phyloP scores from a whole-genome alignment of 2,113 vertebrate genomes.

The Ammodytes dubius region DNA sequence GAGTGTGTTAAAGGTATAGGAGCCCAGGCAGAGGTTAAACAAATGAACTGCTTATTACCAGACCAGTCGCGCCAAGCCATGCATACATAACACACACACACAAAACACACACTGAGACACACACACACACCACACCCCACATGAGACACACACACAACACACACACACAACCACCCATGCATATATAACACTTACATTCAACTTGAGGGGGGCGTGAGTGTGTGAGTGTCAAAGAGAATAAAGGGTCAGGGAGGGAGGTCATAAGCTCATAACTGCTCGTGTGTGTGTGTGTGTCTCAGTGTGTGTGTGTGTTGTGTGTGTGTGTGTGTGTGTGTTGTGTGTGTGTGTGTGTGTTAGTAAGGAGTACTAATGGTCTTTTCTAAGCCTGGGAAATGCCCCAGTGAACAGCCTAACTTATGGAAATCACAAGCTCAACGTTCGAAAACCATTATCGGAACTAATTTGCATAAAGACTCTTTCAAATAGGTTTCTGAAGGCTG shows the following conservation, averaged over 20 bases:
- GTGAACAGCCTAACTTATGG: constrained; percentile 90
- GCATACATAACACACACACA: constrained; percentile 75
- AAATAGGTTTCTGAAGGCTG: constrained; percentile 74
- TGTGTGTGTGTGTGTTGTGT: constrained; percentile 62
- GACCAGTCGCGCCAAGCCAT: constrained; percentile 55
- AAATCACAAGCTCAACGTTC: constrained; percentile 85
- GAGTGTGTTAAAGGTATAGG: constrained; percentile 15
- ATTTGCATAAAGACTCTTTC: constrained; percentile 89
- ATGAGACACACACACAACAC: no score
- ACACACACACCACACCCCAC: no score
- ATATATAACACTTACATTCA: constrained; percentile 73
- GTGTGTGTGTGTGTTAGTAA: constrained; percentile 57
- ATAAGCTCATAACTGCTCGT: constrained; percentile 52
- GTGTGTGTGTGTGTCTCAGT: constrained; percentile 70
- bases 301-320: constrained; percentile 67
- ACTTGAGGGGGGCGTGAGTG: constrained; percentile 35
- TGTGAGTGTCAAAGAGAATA: constrained; percentile 47
- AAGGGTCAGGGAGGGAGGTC: constrained; percentile 70
- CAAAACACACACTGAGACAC: background rate
- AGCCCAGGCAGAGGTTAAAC: constrained; percentile 62
- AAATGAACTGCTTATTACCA: constrained; percentile 69
- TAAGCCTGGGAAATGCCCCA: constrained; percentile 85
- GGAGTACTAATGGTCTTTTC: constrained; percentile 87
- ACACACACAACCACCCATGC: constrained; percentile 47
- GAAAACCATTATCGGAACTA: constrained; percentile 89